phyloP scores from a whole-genome alignment of 1,140 invertebrate species.

The Ctenoplectra terminalis region DNA sequence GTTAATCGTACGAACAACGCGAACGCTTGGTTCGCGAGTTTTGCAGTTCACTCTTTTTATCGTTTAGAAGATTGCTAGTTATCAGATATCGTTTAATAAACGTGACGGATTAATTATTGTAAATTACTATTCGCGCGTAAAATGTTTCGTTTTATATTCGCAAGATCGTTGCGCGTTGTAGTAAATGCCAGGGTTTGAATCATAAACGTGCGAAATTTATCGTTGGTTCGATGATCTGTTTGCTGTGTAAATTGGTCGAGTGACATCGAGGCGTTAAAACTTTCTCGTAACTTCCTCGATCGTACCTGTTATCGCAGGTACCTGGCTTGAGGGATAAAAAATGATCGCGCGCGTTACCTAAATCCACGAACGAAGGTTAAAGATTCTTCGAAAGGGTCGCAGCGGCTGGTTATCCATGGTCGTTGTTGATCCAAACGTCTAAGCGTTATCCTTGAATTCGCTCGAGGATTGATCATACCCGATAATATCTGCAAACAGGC shows the following conservation, averaged over 20 bases:
- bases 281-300: background rate
- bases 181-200: background rate
- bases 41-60: background rate
- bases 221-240: background rate
- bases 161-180: background rate
- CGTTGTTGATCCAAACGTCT: background rate
- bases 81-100: background rate
- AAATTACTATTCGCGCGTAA: background rate
- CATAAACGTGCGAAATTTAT: conserved; percentile 15
- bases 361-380: background rate
- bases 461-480: conserved; percentile 31
- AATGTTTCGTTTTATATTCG: background rate
- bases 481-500: conserved; percentile 48
- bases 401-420: background rate
- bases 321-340: background rate
- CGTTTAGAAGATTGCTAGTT: background rate
- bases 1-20: conserved; percentile 35
- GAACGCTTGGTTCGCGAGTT: background rate
- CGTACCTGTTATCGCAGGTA: background rate
- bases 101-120: background rate
- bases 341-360: too few species aligned
- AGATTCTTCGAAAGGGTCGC: background rate
- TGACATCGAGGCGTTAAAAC: conserved; percentile 4
- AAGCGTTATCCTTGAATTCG: conserved; percentile 30
- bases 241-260: background rate